Conservation (phyloP, 2,797 vertebrate species). For the Crenichthys baileyi region DNA sequence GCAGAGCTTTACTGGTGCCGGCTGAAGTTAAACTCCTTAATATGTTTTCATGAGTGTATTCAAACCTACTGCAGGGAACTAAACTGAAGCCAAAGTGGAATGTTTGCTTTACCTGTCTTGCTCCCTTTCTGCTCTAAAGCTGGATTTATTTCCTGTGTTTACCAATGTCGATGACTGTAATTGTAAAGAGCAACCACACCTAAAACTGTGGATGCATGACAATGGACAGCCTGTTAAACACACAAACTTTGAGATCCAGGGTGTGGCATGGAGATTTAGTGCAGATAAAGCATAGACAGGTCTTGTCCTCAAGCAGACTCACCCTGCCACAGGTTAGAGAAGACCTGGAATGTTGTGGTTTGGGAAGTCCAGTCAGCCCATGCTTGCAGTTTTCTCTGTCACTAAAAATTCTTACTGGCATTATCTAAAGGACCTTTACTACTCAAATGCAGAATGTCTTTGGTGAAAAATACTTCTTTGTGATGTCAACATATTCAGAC, state of each 20-base stretch:
- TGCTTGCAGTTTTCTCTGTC: background rate
- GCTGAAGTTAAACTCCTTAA: background rate
- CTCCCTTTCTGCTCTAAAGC: constrained; percentile 1
- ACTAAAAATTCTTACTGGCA: background rate
- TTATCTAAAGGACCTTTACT: background rate
- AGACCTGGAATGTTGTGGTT: background rate
- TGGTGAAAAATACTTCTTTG: background rate
- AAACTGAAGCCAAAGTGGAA: background rate
- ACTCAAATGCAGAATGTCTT: background rate
- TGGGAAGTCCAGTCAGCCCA: background rate
- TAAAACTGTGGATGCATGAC: constrained; percentile 21
- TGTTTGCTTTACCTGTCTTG: background rate
- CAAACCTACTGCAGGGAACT: background rate
- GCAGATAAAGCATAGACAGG: constrained; percentile 38
- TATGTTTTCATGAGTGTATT: background rate
- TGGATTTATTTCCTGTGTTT: constrained; percentile 34
- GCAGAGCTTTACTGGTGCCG: background rate
- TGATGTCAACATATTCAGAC: background rate
- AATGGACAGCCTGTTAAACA: constrained; percentile 48
- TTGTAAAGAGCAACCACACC: constrained; percentile 56
- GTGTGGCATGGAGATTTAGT: constrained; percentile 51
- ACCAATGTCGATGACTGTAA: constrained; percentile 51
- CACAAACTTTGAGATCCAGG: constrained; percentile 29
- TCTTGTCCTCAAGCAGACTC: constrained; percentile 28
- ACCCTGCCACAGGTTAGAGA: background rate